Percentiles rank a stretch among this genome's conserved stretches.
Evolutionary conservation across 2,113 vertebrate species (phyloP).

Genomic region (Myrmecobius fasciatus): DNA sequence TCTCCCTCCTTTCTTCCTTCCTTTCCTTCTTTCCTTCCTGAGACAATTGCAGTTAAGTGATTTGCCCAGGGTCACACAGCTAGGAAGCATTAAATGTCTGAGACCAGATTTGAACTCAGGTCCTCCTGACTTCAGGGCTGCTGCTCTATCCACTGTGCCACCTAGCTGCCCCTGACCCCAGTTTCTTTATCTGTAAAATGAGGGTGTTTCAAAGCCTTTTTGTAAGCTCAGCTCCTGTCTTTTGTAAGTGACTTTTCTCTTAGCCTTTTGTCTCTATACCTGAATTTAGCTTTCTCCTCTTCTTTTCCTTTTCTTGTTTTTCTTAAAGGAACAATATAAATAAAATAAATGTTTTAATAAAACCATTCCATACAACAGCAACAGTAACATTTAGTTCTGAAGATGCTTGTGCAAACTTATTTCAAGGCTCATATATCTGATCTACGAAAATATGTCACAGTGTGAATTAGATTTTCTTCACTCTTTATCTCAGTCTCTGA

Average conservation of each 20-base stretch:
- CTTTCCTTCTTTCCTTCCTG: too few relatives aligned
- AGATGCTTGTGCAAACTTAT: not conserved
- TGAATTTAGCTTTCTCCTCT: not conserved
- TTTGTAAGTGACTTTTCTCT: not conserved
- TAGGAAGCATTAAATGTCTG: too few relatives aligned
- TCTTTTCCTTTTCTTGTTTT: not conserved
- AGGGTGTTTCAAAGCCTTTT: too few relatives aligned
- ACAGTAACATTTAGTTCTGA: not conserved
- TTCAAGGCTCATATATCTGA: not conserved
- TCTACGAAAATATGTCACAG: not conserved
- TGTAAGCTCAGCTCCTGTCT: not conserved
- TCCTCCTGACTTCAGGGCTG: too few relatives aligned
- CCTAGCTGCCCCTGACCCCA: too few relatives aligned
- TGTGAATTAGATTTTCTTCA: not conserved
- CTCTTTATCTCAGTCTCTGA: not conserved
- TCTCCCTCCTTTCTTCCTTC: too few relatives aligned
- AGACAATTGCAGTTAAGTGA: too few relatives aligned
- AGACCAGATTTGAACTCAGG: too few relatives aligned
- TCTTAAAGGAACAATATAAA: too few relatives aligned
- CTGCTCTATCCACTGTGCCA: too few relatives aligned
- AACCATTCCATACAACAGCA: not conserved
- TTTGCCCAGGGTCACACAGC: too few relatives aligned
- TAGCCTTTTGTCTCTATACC: not conserved
- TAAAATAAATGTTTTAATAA: not conserved
- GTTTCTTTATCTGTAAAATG: not conserved